phyloP scores from a whole-genome alignment of 2,797 vertebrate genomes.

The Lacerta viridis region DNA sequence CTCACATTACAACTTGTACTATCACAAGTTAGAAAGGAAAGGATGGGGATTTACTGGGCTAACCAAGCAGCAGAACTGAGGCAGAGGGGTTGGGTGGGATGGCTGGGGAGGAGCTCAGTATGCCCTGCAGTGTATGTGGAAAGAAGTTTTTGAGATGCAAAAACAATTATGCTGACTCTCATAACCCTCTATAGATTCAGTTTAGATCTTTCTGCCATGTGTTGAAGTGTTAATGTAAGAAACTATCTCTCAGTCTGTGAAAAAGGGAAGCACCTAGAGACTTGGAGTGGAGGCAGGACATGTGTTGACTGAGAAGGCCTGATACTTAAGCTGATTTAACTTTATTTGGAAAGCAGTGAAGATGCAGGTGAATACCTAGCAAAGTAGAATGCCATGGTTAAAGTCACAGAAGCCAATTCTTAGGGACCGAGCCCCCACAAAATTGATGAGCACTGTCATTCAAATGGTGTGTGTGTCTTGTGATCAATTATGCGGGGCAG shows the following conservation, averaged over 20 bases:
- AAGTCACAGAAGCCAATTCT: background rate
- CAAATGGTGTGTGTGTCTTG: no score
- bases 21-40: background rate
- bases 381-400: background rate
- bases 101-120: background rate
- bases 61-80: background rate
- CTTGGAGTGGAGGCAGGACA: background rate
- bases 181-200: background rate
- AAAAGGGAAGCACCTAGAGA: background rate
- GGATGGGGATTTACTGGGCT: background rate
- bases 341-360: background rate
- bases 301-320: background rate
- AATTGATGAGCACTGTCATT: no score
- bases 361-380: background rate
- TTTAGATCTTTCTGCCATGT: background rate
- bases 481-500: no score
- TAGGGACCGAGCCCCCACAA: no score
- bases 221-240: background rate
- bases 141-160: background rate
- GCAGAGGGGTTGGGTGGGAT: no score
- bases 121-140: background rate
- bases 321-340: background rate
- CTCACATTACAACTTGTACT: background rate
- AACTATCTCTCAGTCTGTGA: background rate
- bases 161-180: background rate